These are phyloP conservation scores for Incurvaria masculella DNA, from an alignment of 2,888 invertebrate species.

Conservation along the genomic window DNA sequence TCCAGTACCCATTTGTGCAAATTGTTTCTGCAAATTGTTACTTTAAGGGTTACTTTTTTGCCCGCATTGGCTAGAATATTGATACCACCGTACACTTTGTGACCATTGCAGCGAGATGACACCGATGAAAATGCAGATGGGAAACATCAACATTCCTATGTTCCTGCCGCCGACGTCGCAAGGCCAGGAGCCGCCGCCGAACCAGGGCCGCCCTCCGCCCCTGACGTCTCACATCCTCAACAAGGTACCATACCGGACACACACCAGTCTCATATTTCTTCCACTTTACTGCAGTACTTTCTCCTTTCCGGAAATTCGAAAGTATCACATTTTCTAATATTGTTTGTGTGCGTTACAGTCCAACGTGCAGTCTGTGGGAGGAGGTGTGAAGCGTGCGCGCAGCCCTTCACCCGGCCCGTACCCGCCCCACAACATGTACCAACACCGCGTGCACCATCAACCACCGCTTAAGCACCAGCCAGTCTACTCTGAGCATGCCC, in stretches of 20 bases:
- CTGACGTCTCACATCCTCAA: conserved; percentile 59
- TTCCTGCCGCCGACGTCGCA: conserved; percentile 59
- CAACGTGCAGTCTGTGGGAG: conserved; percentile 23
- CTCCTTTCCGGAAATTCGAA: too few relatives aligned
- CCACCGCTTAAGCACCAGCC: conserved; percentile 45
- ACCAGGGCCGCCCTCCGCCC: conserved; percentile 48
- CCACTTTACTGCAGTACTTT: too few relatives aligned
- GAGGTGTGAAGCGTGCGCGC: conserved; percentile 50
- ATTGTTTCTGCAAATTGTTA: too few relatives aligned
- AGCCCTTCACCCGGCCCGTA: conserved; percentile 57
- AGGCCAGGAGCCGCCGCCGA: conserved; percentile 35
- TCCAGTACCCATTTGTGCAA: too few relatives aligned
- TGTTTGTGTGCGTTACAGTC: not conserved
- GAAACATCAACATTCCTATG: conserved; percentile 62
- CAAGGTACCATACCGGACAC: too few relatives aligned
- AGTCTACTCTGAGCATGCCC: conserved; percentile 59
- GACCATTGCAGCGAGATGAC: conserved; percentile 61
- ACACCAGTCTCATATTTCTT: not conserved
- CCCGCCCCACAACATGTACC: conserved; percentile 27
- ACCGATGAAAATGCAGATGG: conserved; percentile 55
- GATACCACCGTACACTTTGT: too few relatives aligned
- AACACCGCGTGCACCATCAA: conserved; percentile 43
- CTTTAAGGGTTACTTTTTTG: conserved; percentile 7
- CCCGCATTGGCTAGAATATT: too few relatives aligned
- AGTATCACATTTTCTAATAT: too few relatives aligned